phyloP scores from a whole-genome alignment of 2,113 vertebrate species.

The Eurystomus gularis region DNA sequence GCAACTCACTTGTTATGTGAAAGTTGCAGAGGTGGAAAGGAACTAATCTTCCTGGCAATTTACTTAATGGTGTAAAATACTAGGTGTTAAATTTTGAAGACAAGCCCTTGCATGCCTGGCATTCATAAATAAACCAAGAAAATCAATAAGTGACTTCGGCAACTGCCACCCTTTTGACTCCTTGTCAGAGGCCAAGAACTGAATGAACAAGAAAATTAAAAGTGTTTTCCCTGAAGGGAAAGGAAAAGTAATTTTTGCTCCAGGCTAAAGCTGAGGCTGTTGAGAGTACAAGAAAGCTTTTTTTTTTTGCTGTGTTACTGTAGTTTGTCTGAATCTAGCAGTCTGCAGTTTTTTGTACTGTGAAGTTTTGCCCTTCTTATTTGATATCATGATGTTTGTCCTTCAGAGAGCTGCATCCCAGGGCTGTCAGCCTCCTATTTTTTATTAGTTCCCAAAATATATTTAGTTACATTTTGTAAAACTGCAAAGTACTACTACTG shows the following conservation, averaged over 20 bases:
- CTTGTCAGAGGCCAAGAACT: slow-evolving; percentile 30
- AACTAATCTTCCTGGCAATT: background rate
- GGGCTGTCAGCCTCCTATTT: background rate
- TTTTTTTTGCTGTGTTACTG: background rate
- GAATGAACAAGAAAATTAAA: slow-evolving; percentile 51
- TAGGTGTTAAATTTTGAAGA: slow-evolving; percentile 44
- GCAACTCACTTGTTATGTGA: background rate
- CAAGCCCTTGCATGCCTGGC: slow-evolving; percentile 1
- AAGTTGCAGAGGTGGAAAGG: slow-evolving; percentile 11
- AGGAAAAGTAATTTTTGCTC: background rate
- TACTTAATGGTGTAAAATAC: slow-evolving; percentile 47
- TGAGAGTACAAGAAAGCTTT: background rate
- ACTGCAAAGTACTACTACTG: background rate
- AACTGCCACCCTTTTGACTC: slow-evolving; percentile 32
- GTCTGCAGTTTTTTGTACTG: background rate
- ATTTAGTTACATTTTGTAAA: background rate
- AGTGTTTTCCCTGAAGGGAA: slow-evolving; percentile 16
- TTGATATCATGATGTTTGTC: background rate
- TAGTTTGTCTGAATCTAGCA: background rate
- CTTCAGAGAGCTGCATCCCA: background rate
- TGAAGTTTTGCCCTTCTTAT: background rate
- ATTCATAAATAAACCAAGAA: slow-evolving; percentile 59
- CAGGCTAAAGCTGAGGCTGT: background rate
- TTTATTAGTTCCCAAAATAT: background rate
- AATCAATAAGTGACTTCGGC: slow-evolving; percentile 50